Evolutionary conservation across 23 tunicate genomes (phyloP), one percentile per base, ranked within the genome.

Genomic region (Ciona savignyi): DNA sequence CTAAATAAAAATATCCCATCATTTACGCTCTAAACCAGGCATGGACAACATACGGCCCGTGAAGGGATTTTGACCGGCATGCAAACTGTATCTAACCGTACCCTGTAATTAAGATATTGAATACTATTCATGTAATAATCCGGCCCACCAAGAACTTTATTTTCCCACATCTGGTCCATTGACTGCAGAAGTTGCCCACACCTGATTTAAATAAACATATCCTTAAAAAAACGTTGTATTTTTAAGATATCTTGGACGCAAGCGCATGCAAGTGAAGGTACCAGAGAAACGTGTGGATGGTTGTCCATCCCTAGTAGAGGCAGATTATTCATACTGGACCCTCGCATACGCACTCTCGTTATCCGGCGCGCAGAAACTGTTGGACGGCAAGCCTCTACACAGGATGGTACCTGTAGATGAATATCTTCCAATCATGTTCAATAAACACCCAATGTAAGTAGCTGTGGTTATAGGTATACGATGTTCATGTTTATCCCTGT

Each of bases 351-450:
- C 79, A 32, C 73, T 90, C 29, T 83, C 97, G 6, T 30, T 30
- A 31, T 68, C 82, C 25, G 97, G 97, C n/a, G 97, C 97, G 3
- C 42, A 75, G 30, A 90, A 90, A 60, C 62, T 90, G 21, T 31
- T 83, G 1, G 97, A 74, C 49, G 97, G 85, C 0, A 63, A 90
- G 20, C 97, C 97, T 33, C 83, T 85, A 3, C 80, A 77, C 1
- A 82, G 84, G 27, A 86, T 93, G 98, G 93, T 93, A 1, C 98
- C 98, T n/a, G 98, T 93, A 23, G 98, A 93, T 74, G 98, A 93
- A 71, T 93, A 93, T 67, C 35, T 93, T 23, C 98, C 98, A 3
- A 93, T 93, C 23, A 93, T 93, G 98, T 93, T 74, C 76, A 80
- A 86, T 20, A 49, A 49, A 49, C 61, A 49, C 20, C 61, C 61